Conservation (phyloP, 2,113 vertebrate genomes). For the Rhynchomys soricoides region DNA sequence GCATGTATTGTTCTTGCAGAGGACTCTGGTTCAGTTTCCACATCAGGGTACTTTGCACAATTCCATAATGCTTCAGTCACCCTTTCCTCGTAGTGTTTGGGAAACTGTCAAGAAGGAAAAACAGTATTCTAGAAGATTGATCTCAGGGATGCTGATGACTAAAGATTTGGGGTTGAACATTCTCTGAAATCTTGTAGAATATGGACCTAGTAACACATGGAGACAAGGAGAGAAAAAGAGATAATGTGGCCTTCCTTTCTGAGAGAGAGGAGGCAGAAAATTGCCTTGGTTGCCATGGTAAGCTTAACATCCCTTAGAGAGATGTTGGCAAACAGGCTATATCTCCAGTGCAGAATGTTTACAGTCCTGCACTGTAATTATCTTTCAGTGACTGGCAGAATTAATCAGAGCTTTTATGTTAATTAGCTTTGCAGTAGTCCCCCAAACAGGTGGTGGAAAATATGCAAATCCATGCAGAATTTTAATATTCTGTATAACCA, state of each 20-base stretch:
- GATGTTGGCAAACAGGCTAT: conserved; percentile 91
- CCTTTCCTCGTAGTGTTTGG: conserved; percentile 68
- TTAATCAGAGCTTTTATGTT: conserved; percentile 99
- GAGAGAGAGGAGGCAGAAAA: conserved; percentile 87
- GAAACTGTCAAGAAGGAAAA: conserved; percentile 69
- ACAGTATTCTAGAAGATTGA: conserved; percentile 78
- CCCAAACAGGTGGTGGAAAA: conserved; percentile 99
- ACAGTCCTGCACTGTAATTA: conserved; percentile 90
- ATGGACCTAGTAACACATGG: conserved; percentile 81
- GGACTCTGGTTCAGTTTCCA: neutral
- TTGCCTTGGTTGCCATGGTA: conserved; percentile 91
- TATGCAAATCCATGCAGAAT: conserved; percentile 99
- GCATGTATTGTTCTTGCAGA: neutral
- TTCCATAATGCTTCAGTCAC: conserved; percentile 56
- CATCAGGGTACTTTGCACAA: neutral
- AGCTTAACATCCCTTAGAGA: conserved; percentile 88
- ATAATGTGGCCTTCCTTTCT: conserved; percentile 87
- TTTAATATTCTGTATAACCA: conserved; percentile 95
- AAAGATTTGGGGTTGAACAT: conserved; percentile 80
- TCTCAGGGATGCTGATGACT: conserved; percentile 80
- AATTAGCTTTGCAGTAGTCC: conserved; percentile 96
- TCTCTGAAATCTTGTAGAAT: conserved; percentile 79
- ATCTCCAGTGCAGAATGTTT: conserved; percentile 90
- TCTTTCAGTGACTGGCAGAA: conserved; percentile 95
- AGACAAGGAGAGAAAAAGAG: conserved; percentile 82